phyloP scores from a whole-genome alignment of 2,888 invertebrate genomes.

The Chloroclysta siterata region DNA sequence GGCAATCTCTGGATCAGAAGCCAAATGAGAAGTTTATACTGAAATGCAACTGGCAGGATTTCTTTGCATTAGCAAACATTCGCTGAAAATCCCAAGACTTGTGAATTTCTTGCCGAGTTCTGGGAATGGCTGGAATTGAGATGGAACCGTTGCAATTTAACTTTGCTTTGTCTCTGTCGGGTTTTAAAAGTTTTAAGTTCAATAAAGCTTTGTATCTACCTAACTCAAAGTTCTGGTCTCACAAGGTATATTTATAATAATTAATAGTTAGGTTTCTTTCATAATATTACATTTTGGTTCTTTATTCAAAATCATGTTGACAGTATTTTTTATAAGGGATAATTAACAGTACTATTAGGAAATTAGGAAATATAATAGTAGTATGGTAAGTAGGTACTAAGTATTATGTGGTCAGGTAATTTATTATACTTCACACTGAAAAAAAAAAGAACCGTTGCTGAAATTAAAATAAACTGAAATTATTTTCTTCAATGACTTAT shows the following conservation, averaged over 20 bases:
- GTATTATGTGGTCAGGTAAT: too few species aligned
- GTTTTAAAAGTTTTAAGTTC: background rate
- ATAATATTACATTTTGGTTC: too few species aligned
- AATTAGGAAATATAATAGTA: too few species aligned
- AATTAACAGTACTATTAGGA: too few species aligned
- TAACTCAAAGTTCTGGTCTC: background rate
- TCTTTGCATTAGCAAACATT: slow-evolving; percentile 45
- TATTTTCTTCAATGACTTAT: too few species aligned
- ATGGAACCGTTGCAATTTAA: slow-evolving; percentile 9
- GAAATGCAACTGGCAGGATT: slow-evolving; percentile 63
- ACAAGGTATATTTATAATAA: background rate
- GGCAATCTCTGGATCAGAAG: slow-evolving; percentile 72
- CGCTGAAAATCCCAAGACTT: slow-evolving; percentile 23
- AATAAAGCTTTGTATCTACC: background rate
- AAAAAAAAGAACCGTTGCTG: too few species aligned
- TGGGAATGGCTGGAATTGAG: slow-evolving; percentile 22
- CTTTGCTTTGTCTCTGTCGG: slow-evolving; percentile 7
- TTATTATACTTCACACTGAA: too few species aligned
- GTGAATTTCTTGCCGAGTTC: slow-evolving; percentile 42
- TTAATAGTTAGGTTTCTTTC: too few species aligned
- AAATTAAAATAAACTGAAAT: too few species aligned
- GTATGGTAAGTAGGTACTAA: too few species aligned
- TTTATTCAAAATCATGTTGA: too few species aligned
- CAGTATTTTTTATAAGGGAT: too few species aligned
- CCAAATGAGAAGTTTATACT: slow-evolving; percentile 80